phyloP scores from a whole-genome alignment of 2,113 vertebrate genomes.

The Butastur rufipennis region DNA sequence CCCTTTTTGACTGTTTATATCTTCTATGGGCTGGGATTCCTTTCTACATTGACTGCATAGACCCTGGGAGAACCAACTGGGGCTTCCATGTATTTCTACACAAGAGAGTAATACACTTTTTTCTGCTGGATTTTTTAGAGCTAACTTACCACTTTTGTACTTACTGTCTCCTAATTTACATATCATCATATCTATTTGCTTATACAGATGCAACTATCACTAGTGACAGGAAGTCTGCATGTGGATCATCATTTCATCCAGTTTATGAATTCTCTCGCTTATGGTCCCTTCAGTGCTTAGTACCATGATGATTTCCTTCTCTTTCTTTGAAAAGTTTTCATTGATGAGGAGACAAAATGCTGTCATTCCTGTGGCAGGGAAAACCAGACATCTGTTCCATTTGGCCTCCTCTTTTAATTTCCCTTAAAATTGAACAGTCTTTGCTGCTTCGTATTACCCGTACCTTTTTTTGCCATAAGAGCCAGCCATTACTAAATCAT shows the following conservation, averaged over 20 bases:
- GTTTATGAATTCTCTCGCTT: background rate
- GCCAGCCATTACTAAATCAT: background rate
- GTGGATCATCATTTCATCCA: background rate
- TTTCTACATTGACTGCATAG: background rate
- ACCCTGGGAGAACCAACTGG: background rate
- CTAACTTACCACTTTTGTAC: background rate
- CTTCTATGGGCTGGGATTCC: background rate
- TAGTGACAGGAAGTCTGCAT: background rate
- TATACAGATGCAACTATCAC: background rate
- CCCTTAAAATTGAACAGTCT: background rate
- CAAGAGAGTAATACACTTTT: background rate
- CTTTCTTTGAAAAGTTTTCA: background rate
- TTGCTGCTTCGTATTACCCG: background rate
- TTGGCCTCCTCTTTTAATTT: background rate
- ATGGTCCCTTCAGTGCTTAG: background rate
- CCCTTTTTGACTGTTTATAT: background rate
- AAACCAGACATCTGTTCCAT: background rate
- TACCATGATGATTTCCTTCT: background rate
- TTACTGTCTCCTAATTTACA: background rate
- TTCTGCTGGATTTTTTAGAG: background rate
- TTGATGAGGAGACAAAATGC: background rate
- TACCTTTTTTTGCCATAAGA: background rate
- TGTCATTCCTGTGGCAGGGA: background rate
- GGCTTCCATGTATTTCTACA: accelerated
- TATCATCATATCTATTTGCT: background rate